These are phyloP conservation scores for Coptodon rendalli DNA, from an alignment of 2,113 vertebrate species.

Conservation along the genomic window DNA sequence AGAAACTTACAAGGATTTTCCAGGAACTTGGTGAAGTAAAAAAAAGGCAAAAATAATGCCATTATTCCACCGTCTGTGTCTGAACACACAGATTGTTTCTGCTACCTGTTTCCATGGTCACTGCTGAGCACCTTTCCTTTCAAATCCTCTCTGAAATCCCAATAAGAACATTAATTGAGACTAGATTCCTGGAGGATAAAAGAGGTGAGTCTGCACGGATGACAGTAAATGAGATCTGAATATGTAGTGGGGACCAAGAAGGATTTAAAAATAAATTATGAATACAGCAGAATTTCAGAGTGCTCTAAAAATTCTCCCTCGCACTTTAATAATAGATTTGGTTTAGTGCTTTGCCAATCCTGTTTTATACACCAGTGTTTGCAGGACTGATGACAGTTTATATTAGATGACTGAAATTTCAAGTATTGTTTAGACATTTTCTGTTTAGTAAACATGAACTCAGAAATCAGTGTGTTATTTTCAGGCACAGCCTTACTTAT, in stretches of 20 bases:
- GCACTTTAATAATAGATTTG: constrained; percentile 91
- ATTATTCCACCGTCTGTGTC: not conserved
- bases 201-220: constrained; percentile 43
- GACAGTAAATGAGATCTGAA: constrained; percentile 75
- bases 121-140: constrained; percentile 57
- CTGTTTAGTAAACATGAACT: not conserved
- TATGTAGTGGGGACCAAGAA: constrained; percentile 65
- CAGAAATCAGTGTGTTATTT: not conserved
- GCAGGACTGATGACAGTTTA: constrained; percentile 70
- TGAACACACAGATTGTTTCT: not conserved
- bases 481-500: not conserved
- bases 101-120: constrained; percentile 36
- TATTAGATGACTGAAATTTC: not conserved
- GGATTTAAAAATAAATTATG: constrained; percentile 89
- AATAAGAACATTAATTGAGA: constrained; percentile 67
- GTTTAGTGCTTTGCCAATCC: constrained; percentile 76
- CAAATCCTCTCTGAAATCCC: constrained; percentile 63
- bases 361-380: constrained; percentile 70
- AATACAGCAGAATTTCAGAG: constrained; percentile 74
- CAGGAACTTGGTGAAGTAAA: not conserved
- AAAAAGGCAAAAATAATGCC: not conserved
- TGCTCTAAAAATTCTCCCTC: constrained; percentile 81
- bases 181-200: constrained; percentile 67
- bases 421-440: not conserved
- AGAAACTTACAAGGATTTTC: not conserved